Evolutionary conservation across 1,140 invertebrate genomes (phyloP).

Genomic region (Popillia japonica): DNA sequence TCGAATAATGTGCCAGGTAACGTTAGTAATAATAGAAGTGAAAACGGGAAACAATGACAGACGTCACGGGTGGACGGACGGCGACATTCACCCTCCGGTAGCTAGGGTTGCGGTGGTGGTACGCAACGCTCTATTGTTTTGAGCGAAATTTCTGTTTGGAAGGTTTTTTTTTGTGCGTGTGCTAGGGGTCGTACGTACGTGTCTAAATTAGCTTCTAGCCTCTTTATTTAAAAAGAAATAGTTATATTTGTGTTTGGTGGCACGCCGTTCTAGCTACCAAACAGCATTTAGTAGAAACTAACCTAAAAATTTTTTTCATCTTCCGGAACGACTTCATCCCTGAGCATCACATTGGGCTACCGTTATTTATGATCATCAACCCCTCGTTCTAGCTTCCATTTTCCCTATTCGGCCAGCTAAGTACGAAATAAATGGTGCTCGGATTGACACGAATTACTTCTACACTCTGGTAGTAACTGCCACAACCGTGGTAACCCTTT

Average conservation of each 20-base stretch:
- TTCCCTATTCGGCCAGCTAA: neutral
- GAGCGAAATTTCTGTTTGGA: neutral
- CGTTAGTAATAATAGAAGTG: neutral
- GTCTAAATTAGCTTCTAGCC: neutral
- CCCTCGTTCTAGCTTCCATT: neutral
- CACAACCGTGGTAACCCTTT: neutral
- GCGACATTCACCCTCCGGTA: neutral
- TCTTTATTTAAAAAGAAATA: no score
- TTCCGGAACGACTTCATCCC: no score
- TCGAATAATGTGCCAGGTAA: neutral
- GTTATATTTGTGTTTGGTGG: no score
- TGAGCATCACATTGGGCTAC: no score
- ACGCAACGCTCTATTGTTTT: neutral
- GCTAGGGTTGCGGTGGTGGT: neutral
- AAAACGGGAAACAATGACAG: conserved; percentile 6
- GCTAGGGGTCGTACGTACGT: neutral
- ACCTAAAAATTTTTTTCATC: no score
- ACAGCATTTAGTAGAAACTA: no score
- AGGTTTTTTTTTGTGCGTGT: neutral
- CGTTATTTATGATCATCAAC: no score
- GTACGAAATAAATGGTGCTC: neutral
- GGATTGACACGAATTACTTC: neutral
- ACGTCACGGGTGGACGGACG: neutral
- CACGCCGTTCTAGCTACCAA: no score
- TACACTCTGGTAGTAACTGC: neutral